Percentiles rank a stretch among this genome's conserved stretches.
These are phyloP conservation scores for Trichopoda pennipes DNA, from an alignment of 2,888 invertebrate genomes.

Conservation along the genomic window DNA sequence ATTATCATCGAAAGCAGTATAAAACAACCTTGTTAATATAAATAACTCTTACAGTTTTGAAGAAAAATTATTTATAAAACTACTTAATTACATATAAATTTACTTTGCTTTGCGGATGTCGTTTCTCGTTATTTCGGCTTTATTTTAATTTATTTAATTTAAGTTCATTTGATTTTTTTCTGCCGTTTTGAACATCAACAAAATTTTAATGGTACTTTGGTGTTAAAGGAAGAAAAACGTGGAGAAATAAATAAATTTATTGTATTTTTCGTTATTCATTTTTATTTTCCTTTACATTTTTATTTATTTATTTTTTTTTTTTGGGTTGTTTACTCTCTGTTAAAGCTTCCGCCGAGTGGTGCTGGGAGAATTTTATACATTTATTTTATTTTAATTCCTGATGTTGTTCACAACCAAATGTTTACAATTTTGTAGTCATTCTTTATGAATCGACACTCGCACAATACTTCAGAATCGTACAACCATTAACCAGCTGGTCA, in stretches of 20 bases:
- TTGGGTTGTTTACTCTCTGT: conserved; percentile 40
- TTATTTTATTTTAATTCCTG: conserved; percentile 40
- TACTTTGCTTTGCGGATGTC: too few species aligned
- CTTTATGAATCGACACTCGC: conserved; percentile 5
- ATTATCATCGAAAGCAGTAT: too few species aligned
- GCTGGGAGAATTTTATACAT: conserved; percentile 31
- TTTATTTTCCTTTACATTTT: conserved; percentile 18
- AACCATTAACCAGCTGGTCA: conserved; percentile 31
- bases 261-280: background rate
- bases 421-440: conserved; percentile 42
- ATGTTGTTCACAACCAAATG: conserved; percentile 32
- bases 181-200: conserved; percentile 1
- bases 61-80: too few species aligned
- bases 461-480: conserved; percentile 24
- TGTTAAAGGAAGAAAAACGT: background rate
- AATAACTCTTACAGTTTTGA: too few species aligned
- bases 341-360: conserved; percentile 60
- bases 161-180: too few species aligned
- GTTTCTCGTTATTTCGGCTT: too few species aligned
- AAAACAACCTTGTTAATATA: too few species aligned
- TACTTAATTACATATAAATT: too few species aligned
- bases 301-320: conserved; percentile 13
- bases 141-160: too few species aligned
- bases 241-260: background rate
- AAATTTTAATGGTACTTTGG: conserved; percentile 34